These are phyloP conservation scores for Ectemnius lituratus DNA, from an alignment of 2,888 invertebrate species.

Conservation along the genomic window DNA sequence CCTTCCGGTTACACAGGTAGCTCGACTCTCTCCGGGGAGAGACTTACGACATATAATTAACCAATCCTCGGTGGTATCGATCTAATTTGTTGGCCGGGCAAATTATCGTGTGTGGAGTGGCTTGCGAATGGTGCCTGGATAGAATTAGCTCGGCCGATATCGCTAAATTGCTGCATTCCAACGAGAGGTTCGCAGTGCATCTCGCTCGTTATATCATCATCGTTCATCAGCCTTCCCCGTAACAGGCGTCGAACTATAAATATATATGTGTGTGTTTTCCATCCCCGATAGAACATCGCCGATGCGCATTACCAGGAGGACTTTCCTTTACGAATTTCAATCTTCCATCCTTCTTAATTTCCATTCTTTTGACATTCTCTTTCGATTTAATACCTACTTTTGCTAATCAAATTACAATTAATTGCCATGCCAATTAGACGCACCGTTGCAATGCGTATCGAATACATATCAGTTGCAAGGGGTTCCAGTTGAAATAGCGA, in stretches of 20 bases:
- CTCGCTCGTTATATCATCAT: slow-evolving; percentile 58
- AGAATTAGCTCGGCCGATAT: slow-evolving; percentile 60
- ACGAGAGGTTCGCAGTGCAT: slow-evolving; percentile 58
- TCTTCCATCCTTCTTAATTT: no score
- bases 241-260: slow-evolving; percentile 47
- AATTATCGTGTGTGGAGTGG: slow-evolving; percentile 48
- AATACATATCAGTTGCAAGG: no score
- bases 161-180: slow-evolving; percentile 63
- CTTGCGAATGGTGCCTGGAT: slow-evolving; percentile 43
- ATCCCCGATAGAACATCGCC: no score
- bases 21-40: not conserved
- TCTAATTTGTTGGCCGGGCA: slow-evolving; percentile 48
- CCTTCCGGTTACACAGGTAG: no score
- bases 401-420: slow-evolving; percentile 32
- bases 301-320: no score
- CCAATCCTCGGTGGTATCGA: slow-evolving; percentile 40
- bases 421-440: not conserved
- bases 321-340: no score
- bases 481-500: no score
- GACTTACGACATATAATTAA: slow-evolving; percentile 43
- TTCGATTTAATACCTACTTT: slow-evolving; percentile 9
- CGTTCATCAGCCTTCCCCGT: slow-evolving; percentile 58
- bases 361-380: no score
- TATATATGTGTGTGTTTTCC: slow-evolving; percentile 31
- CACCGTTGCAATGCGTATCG: no score